phyloP scores from a whole-genome alignment of 1,140 invertebrate genomes.

The Scylla paramamosain region DNA sequence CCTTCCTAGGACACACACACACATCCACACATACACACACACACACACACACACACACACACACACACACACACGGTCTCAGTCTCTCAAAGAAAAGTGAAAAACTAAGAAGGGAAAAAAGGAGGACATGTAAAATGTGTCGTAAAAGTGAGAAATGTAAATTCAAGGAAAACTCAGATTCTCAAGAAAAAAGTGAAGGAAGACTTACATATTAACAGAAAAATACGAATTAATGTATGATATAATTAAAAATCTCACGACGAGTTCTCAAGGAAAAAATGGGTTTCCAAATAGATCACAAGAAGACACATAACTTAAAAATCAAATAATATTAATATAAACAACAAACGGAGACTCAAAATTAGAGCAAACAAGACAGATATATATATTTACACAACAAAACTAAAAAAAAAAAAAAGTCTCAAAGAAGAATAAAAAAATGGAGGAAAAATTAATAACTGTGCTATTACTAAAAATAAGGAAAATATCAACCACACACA shows the following conservation, averaged over 20 bases:
- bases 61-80: slow-evolving; percentile 2
- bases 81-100: not conserved
- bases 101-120: not conserved
- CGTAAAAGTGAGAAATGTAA: slow-evolving; percentile 24
- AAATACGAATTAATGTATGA: slow-evolving; percentile 16
- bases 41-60: slow-evolving; percentile 45
- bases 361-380: slow-evolving; percentile 1
- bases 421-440: not conserved
- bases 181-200: not conserved
- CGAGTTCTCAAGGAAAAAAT: not conserved
- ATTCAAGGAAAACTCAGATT: slow-evolving; percentile 14
- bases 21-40: not conserved
- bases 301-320: not conserved
- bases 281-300: not conserved
- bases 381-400: not conserved
- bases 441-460: not conserved
- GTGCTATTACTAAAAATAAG: not conserved
- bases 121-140: not conserved
- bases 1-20: not conserved
- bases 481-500: not conserved
- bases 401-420: not conserved
- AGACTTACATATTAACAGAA: not conserved
- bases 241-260: not conserved
- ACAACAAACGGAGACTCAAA: not conserved
- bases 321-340: slow-evolving; percentile 8